Evolutionary conservation across 2,797 vertebrate genomes (phyloP), one percentile per base, ranked within the genome.

Genomic region (Rallus crepitans): DNA sequence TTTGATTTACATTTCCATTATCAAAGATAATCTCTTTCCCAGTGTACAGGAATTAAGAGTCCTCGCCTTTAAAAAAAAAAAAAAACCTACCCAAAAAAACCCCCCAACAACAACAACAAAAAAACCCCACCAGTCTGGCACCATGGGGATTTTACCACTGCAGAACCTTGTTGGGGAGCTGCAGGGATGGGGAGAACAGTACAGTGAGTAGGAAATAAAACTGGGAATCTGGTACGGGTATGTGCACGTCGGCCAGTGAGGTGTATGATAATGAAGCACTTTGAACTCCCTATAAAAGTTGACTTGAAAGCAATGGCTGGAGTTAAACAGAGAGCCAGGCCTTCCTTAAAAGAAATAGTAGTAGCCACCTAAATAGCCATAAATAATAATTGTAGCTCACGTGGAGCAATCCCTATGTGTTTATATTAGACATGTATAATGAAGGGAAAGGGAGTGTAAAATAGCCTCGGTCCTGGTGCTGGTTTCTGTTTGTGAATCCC

Each of bases 1-100:
- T 97, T 98, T 97, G 97, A 98, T 98, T 98, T 98, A 97, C 97
- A 98, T 98, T 98, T 98, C 97, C 96, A 98, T 98, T 98, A 98
- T 96, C 96, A 94, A 97, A 96, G 97, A 98, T 97, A 98, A 98
- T 98, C 97, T 98, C 97, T 97, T 97, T 97, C 96, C 97, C 97
- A 98, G 96, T 97, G 93, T 97, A 97, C 90, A 96, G 97, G 97
- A 98, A 97, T 97, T 98, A 97, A 97, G 96, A 97, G 94, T 87
- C 81, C 87, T 98, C 35, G 94, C 85, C 94, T 96, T 92, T 95
- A 89, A 18, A 95, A 96, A 37, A 87, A 37, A 87, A 90, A 63
- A 53, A 19, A 42, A 42, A 17, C 6, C 45, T 21, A 31, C 12
- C 48, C 24, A 25, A 50, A 50, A 50, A 50, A 50, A 30, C 18